phyloP scores from a whole-genome alignment of 35 echinoderm and acorn worm species.

The Hemicentrotus pulcherrimus region DNA sequence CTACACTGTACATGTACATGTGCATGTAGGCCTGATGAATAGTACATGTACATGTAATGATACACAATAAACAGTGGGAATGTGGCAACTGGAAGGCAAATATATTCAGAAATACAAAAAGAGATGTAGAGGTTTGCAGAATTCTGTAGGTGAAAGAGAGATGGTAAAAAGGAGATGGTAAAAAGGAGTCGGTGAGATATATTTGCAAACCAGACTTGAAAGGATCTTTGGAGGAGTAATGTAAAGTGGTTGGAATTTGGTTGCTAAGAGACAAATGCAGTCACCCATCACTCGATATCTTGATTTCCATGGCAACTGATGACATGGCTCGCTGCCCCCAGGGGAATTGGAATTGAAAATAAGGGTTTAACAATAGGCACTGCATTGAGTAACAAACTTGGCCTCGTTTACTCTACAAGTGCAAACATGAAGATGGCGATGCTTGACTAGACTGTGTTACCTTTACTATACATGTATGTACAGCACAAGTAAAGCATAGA shows the following conservation, averaged over 20 bases:
- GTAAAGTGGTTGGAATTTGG: slow-evolving; percentile 42
- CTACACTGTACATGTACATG: too few relatives aligned
- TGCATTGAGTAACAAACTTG: not conserved
- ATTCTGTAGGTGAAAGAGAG: not conserved
- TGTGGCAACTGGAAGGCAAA: too few relatives aligned
- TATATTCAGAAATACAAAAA: not conserved
- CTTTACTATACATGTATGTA: not conserved
- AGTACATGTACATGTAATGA: too few relatives aligned
- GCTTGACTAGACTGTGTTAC: too few relatives aligned
- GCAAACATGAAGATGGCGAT: not conserved
- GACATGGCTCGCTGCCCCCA: slow-evolving; percentile 38
- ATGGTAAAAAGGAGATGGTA: not conserved
- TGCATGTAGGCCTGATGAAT: too few relatives aligned
- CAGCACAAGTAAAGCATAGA: not conserved
- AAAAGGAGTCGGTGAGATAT: not conserved
- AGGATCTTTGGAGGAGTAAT: not conserved
- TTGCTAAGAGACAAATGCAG: slow-evolving; percentile 49
- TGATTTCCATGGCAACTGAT: slow-evolving; percentile 39
- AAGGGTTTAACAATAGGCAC: not conserved
- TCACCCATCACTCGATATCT: slow-evolving; percentile 23
- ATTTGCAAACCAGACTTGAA: slow-evolving; percentile 1
- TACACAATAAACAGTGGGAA: too few relatives aligned
- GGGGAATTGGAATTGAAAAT: slow-evolving; percentile 35
- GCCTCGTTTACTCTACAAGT: not conserved
- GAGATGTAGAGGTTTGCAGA: not conserved